Evolutionary conservation across 2,888 invertebrate species (phyloP).

Genomic region (Tuberolachnus salignus): DNA sequence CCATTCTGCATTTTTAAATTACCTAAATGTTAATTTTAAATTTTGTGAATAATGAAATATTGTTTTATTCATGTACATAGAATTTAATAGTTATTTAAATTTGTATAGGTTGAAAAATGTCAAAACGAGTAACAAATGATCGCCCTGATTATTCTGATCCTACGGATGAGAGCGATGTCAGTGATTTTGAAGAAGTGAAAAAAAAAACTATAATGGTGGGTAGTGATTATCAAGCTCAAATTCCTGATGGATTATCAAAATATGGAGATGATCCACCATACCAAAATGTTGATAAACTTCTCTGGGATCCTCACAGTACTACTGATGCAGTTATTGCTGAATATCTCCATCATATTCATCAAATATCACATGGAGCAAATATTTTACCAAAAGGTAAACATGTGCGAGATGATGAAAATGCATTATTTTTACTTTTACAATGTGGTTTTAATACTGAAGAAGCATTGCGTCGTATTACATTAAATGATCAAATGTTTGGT

Average conservation of each 20-base stretch:
- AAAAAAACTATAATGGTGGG: slow-evolving; percentile 89
- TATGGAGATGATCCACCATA: slow-evolving; percentile 56
- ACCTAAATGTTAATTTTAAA: no score
- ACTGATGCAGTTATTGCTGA: slow-evolving; percentile 77
- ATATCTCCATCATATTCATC: slow-evolving; percentile 71
- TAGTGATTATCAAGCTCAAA: slow-evolving; percentile 88
- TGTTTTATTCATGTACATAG: no score
- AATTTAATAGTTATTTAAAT: not conserved
- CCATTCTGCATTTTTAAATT: no score
- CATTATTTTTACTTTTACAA: slow-evolving; percentile 85
- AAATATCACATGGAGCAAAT: slow-evolving; percentile 65
- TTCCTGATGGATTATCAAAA: slow-evolving; percentile 71
- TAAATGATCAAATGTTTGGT: slow-evolving; percentile 60
- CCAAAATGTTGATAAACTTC: slow-evolving; percentile 77
- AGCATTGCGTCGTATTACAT: slow-evolving; percentile 76
- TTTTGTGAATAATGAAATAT: no score
- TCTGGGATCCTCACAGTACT: slow-evolving; percentile 88
- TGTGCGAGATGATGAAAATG: slow-evolving; percentile 86
- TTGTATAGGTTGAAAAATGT: slow-evolving; percentile 38
- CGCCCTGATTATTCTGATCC: slow-evolving; percentile 54
- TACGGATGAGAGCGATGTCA: slow-evolving; percentile 47
- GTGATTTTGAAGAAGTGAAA: slow-evolving; percentile 55
- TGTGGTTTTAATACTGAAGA: slow-evolving; percentile 96
- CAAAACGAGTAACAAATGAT: slow-evolving; percentile 36
- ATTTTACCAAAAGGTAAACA: slow-evolving; percentile 75